Evolutionary conservation across 2,113 vertebrate species (phyloP), one percentile per base, ranked within the genome.

Genomic region (Catharus minimus): DNA sequence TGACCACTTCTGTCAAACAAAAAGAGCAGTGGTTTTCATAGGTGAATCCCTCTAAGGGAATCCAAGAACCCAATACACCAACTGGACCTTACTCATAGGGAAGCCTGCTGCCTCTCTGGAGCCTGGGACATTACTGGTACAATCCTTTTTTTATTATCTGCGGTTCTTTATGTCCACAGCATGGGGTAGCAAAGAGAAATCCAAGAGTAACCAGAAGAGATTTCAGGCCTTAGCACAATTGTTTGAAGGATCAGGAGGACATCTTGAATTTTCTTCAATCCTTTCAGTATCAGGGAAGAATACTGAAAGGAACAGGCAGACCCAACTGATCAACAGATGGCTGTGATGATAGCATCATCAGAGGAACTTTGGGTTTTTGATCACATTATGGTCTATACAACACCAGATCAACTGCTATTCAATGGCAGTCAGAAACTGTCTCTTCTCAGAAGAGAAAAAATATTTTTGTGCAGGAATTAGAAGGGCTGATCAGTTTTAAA

Each of bases 61-160:
- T 23, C 19, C 0, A 0, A 46, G 39, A 19, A 28, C 19, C 15
- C 15, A 46, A 24, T 30, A 24, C 8, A 5, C 13, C 15, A 39
- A 55, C 28, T 0, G 1, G 28, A 39, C 28, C 24, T 68, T 39
- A 55, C 13, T 27, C 39, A 24, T 3, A 17, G 46, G 30, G 28
- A 67, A 32, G 18, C 6, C 15, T 68, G 22, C 12, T n/a, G 23
- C 13, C 23, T 53, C n/a, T 27, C 24, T 38, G 38, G n/a, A 36
- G 39, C n/a, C 53, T 61, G 55, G 6, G 23, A 68, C 19, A 30
- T 21, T 36, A 41, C 24, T 26, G 21, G 16, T 30, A 43, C 21
- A 66, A 36, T 5, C 2, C 30, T 49, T 16, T 53, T 19, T n/a
- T 61, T n/a, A 28, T 18, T 53, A 39, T 33, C 28, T 77, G 39